Conservation (phyloP, 2,797 vertebrate species). For the Leptodactylus fallax region DNA sequence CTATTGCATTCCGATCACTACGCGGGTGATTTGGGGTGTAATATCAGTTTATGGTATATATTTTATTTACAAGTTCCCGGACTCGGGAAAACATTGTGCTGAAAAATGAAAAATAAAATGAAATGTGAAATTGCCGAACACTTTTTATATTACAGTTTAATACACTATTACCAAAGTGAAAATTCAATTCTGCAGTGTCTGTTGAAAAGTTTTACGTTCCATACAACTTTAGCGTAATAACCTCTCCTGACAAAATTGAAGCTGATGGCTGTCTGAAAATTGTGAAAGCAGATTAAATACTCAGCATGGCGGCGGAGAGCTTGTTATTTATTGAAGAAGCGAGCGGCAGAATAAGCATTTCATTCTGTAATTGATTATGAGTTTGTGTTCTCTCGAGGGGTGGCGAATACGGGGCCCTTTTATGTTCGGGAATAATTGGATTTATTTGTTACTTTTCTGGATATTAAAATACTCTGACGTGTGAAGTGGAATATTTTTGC, state of each 20-base stretch:
- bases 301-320: background rate
- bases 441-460: constrained; percentile 30
- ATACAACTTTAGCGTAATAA: constrained; percentile 27
- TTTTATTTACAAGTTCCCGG: constrained; percentile 46
- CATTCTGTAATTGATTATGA: constrained; percentile 40
- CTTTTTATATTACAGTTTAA: constrained; percentile 50
- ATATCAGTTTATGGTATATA: constrained; percentile 34
- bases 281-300: constrained; percentile 50
- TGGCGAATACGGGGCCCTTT: background rate
- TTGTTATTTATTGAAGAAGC: constrained; percentile 13
- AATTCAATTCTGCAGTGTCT: constrained; percentile 44
- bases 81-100: constrained; percentile 25
- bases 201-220: constrained; percentile 31
- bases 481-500: background rate
- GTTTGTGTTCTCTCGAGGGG: constrained; percentile 16
- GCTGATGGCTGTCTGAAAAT: constrained; percentile 36
- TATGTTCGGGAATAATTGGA: constrained; percentile 16
- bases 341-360: constrained; percentile 6
- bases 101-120: constrained; percentile 54
- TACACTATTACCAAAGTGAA: constrained; percentile 43
- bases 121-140: constrained; percentile 43
- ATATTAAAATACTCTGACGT: constrained; percentile 17
- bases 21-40: background rate
- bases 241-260: constrained; percentile 41
- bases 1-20: constrained; percentile 16